phyloP scores from a whole-genome alignment of 1,140 invertebrate species.

The Meteorus sp. region DNA sequence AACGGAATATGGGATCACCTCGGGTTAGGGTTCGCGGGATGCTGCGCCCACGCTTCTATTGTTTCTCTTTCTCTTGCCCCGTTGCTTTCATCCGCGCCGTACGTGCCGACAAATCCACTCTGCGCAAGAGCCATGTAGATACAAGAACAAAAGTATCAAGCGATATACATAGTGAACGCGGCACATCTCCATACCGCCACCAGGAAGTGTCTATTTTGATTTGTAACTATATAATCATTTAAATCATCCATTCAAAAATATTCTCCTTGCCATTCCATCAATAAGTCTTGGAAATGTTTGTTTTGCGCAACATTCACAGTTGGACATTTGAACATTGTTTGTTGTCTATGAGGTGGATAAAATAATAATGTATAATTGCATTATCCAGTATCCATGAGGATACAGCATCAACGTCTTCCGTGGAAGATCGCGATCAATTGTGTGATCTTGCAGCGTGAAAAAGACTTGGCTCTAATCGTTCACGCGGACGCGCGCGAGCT shows the following conservation, averaged over 20 bases:
- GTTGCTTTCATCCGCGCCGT: conserved; percentile 31
- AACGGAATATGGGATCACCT: conserved; percentile 48
- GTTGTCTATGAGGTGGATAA: too few species aligned
- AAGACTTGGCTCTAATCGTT: conserved; percentile 23
- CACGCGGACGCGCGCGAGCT: too few species aligned
- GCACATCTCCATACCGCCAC: not conserved
- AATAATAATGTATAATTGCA: too few species aligned
- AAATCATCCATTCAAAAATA: not conserved
- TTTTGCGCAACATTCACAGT: too few species aligned
- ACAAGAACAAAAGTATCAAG: conserved; percentile 27
- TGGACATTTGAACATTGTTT: too few species aligned
- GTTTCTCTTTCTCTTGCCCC: conserved; percentile 40
- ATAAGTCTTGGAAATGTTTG: too few species aligned
- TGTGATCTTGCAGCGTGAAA: too few species aligned
- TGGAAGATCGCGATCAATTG: too few species aligned
- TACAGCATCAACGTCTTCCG: too few species aligned
- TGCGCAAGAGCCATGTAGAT: too few species aligned
- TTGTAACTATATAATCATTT: not conserved
- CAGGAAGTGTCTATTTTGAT: conserved; percentile 1
- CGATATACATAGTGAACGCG: not conserved
- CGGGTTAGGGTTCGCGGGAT: conserved; percentile 47
- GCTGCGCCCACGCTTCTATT: conserved; percentile 49
- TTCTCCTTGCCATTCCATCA: too few species aligned
- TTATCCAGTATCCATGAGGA: too few species aligned
- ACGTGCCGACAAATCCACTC: conserved; percentile 8